Conservation (phyloP, 1,140 invertebrate genomes). For the Diploscapter pachys region DNA sequence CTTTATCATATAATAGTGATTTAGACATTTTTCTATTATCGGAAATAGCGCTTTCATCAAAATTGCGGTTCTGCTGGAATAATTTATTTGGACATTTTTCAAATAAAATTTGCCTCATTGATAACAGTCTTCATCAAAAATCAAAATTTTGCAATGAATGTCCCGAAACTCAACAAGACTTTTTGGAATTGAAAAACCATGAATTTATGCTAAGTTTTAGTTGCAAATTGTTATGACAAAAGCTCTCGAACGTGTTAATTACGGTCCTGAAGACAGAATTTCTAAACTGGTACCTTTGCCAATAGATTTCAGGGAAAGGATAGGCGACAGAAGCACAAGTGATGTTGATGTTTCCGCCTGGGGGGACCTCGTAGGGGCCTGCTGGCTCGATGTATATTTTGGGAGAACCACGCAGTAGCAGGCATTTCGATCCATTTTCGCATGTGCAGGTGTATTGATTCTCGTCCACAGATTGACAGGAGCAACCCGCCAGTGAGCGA, state of each 20-base stretch:
- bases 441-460: constrained; percentile 51
- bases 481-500: constrained; percentile 52
- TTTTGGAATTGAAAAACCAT: constrained; percentile 4
- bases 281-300: constrained; percentile 40
- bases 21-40: too few relatives aligned
- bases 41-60: too few relatives aligned
- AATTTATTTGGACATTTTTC: too few relatives aligned
- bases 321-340: constrained; percentile 56
- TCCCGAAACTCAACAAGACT: too few relatives aligned
- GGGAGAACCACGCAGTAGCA: constrained; percentile 50
- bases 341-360: constrained; percentile 50
- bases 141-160: too few relatives aligned
- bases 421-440: constrained; percentile 45
- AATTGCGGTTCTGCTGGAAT: too few relatives aligned
- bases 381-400: constrained; percentile 55
- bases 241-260: background rate
- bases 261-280: background rate
- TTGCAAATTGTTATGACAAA: constrained; percentile 10
- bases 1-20: too few relatives aligned
- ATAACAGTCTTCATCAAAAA: too few relatives aligned
- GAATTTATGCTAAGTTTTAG: background rate
- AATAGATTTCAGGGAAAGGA: constrained; percentile 57
- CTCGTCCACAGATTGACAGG: constrained; percentile 48
- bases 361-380: constrained; percentile 49
- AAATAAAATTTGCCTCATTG: too few relatives aligned